These are phyloP conservation scores for Reticulitermes lucifugus DNA, from an alignment of 2,888 invertebrate genomes.

Conservation along the genomic window DNA sequence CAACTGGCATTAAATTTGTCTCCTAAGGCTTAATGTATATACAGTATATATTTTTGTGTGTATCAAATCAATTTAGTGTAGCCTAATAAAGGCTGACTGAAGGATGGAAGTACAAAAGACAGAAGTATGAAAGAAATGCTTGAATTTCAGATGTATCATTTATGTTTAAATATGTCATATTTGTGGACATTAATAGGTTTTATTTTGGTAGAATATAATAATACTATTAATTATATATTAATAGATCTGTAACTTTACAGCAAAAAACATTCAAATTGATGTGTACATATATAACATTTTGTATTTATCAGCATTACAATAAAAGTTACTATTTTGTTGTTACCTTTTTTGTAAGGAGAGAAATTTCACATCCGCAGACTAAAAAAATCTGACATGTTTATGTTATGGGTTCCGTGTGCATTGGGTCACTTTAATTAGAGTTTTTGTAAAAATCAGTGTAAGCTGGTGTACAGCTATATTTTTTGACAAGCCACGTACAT, in stretches of 20 bases:
- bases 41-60: no score
- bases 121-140: no score
- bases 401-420: background rate
- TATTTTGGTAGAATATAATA: background rate
- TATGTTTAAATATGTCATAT: no score
- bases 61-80: no score
- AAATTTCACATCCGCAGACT: background rate
- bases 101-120: no score
- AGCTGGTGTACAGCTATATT: conserved; percentile 9
- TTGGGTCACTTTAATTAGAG: background rate
- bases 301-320: background rate
- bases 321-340: background rate
- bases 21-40: no score
- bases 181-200: no score
- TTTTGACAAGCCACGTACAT: background rate
- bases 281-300: background rate
- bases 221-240: background rate
- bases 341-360: background rate
- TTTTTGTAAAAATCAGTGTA: background rate
- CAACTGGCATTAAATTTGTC: no score
- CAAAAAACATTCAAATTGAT: no score
- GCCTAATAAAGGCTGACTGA: no score
- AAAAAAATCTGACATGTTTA: background rate
- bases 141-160: no score
- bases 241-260: no score